Conservation (phyloP, 2,888 invertebrate species). For the Bombylius major region DNA sequence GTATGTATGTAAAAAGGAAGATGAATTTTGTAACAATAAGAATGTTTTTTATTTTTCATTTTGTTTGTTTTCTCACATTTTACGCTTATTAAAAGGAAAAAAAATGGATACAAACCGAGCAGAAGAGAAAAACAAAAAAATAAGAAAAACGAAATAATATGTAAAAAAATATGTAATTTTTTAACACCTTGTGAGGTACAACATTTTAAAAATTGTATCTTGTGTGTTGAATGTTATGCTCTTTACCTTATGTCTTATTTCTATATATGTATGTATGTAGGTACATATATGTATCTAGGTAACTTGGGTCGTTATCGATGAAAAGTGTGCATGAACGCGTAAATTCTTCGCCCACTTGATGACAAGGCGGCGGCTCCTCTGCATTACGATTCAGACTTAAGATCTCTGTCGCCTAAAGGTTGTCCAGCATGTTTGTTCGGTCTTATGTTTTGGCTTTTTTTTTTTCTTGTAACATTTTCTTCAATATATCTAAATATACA, state of each 20-base stretch:
- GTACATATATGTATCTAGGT: too few relatives aligned
- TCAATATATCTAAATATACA: too few relatives aligned
- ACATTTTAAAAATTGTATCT: background rate
- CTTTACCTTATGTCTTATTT: background rate
- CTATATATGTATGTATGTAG: background rate
- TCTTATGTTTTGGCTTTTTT: background rate
- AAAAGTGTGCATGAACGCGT: background rate
- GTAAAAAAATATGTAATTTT: too few relatives aligned
- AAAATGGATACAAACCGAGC: too few relatives aligned
- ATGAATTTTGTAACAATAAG: too few relatives aligned
- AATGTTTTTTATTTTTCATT: too few relatives aligned
- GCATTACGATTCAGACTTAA: background rate
- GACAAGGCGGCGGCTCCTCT: background rate
- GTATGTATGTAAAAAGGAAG: too few relatives aligned
- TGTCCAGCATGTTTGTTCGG: background rate
- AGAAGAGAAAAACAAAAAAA: too few relatives aligned
- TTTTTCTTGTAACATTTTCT: background rate
- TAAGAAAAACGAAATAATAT: too few relatives aligned
- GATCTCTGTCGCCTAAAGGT: background rate
- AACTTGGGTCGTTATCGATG: background rate
- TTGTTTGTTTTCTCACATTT: too few relatives aligned
- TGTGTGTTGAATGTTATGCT: background rate
- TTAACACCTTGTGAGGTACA: too few relatives aligned
- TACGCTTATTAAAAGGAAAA: too few relatives aligned
- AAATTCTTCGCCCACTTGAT: background rate